These are phyloP conservation scores for Cryptops parisi DNA, from an alignment of 2,888 invertebrate genomes.

Conservation along the genomic window DNA sequence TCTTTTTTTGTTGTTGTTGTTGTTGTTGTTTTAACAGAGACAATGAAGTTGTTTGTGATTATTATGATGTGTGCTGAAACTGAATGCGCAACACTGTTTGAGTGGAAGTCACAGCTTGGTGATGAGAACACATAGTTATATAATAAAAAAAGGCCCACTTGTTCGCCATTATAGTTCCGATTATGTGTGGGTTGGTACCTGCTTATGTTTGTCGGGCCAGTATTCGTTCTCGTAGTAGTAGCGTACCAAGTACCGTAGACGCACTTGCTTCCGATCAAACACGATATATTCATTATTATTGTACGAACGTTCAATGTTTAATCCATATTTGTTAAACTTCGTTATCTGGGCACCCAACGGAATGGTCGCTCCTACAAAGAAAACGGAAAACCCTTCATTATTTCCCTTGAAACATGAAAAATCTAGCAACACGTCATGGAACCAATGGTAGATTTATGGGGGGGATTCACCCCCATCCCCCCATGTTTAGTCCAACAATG, in stretches of 20 bases:
- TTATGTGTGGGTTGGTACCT: slow-evolving; percentile 17
- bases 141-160: background rate
- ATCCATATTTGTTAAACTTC: slow-evolving; percentile 16
- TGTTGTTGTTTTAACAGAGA: too few species aligned
- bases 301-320: slow-evolving; percentile 13
- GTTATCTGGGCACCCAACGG: slow-evolving; percentile 21
- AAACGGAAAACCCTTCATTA: too few species aligned
- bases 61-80: too few species aligned
- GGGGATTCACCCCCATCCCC: too few species aligned
- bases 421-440: too few species aligned
- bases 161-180: background rate
- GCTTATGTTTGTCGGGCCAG: slow-evolving; percentile 15
- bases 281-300: slow-evolving; percentile 23
- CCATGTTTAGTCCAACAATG: too few species aligned
- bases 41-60: too few species aligned
- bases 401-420: too few species aligned
- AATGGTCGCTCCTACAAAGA: slow-evolving; percentile 20
- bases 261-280: slow-evolving; percentile 21
- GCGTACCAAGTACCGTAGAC: slow-evolving; percentile 22
- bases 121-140: background rate
- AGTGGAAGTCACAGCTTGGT: too few species aligned
- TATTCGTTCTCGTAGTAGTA: slow-evolving; percentile 16
- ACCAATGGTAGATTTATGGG: too few species aligned
- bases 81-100: too few species aligned
- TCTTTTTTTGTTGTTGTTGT: too few species aligned